Conservation (phyloP, 2,888 invertebrate genomes). For the Himalopsyche anomala region DNA sequence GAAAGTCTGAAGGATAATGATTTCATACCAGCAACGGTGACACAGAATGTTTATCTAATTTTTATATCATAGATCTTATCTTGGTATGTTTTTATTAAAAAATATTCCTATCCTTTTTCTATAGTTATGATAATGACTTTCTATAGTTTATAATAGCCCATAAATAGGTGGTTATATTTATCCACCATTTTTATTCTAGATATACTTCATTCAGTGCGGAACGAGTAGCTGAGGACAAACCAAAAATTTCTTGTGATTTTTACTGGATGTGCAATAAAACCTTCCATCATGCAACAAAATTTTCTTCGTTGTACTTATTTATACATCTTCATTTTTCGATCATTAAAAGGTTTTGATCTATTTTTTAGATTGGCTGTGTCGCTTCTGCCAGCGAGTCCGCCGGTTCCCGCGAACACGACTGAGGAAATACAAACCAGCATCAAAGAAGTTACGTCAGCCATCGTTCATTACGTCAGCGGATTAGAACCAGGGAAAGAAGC, state of each 20-base stretch:
- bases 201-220: too few species aligned
- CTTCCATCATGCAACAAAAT: too few species aligned
- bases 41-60: background rate
- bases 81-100: background rate
- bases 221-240: too few species aligned
- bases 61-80: background rate
- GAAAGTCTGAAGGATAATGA: conserved; percentile 32
- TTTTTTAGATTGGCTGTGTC: conserved; percentile 81
- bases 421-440: conserved; percentile 90
- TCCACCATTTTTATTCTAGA: too few species aligned
- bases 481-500: conserved; percentile 76
- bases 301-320: too few species aligned
- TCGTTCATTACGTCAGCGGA: conserved; percentile 92
- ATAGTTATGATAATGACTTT: too few species aligned
- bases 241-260: too few species aligned
- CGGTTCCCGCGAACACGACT: conserved; percentile 73
- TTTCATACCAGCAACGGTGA: background rate
- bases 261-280: too few species aligned
- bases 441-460: conserved; percentile 94
- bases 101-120: too few species aligned
- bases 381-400: conserved; percentile 75
- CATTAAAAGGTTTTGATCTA: background rate
- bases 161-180: too few species aligned
- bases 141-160: too few species aligned
- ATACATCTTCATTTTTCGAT: too few species aligned